Base-by-base conservation (phyloP, 2,113 vertebrate genomes). In the Aramus guarauna region DNA sequence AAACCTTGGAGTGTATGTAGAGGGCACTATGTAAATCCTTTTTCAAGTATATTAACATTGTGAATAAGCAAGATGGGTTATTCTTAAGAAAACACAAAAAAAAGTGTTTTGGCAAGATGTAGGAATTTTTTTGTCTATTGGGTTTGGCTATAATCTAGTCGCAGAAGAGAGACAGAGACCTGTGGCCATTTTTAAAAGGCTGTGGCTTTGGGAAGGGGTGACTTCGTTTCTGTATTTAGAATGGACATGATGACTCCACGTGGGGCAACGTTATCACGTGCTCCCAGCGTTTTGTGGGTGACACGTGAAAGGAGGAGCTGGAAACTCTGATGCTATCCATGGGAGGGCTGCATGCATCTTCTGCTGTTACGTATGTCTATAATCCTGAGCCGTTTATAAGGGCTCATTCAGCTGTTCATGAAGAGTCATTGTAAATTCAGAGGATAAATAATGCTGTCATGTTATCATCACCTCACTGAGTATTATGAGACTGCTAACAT, bases 211-310 rank as follows among this genome's bases (percentile, higher is more conserved):
- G 55, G n/a, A 85, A 60, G 15, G 11, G 7, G 1, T n/a, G 23
- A 18, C 29, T 55, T 76, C 9, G 66, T 80, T 75, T 85, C 37
- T 39, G 23, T 90, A 23, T 71, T 90, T 63, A 36, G 52, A 50
- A 30, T 30, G 22, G 52, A 20, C 12, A 6, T 27, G 32, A 30
- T 56, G 50, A 52, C 8, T 81, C 26, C 12, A n/a, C 1, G 1
- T 13, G 7, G 9, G 6, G 5, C 3, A 6, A 50, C 0, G 0
- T 6, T 17, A 39, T 73, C 15, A 16, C 18, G 29, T 69, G 63
- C 26, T 88, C 23, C 23, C n/a, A 62, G 50, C 9, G 19, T 77
- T 78, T 74, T 53, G 34, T 52, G 30, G 30, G 9, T 60, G 59
- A 23, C 36, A 34, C 12, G 41, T 50, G 22, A 50, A 43, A 72